phyloP scores from a whole-genome alignment of 2,888 invertebrate genomes.

The Keiferia lycopersicella region DNA sequence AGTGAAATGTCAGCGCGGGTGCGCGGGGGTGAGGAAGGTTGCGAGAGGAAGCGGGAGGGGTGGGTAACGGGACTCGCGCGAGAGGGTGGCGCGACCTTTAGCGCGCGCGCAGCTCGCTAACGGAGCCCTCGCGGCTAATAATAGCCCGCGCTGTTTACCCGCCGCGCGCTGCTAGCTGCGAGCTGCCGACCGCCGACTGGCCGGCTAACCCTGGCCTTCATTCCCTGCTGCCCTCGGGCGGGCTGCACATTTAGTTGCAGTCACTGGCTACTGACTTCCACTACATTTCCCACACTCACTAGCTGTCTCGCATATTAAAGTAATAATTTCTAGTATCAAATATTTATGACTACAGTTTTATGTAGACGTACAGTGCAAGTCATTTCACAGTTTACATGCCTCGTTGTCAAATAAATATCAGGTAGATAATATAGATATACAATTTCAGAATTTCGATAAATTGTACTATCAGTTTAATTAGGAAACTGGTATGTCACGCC shows the following conservation, averaged over 20 bases:
- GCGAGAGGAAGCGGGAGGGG: constrained; percentile 10
- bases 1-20: constrained; percentile 60
- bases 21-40: constrained; percentile 25
- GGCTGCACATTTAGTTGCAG: neutral
- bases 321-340: neutral
- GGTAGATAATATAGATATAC: no score
- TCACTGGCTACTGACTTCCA: neutral
- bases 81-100: constrained; percentile 28
- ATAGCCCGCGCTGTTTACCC: constrained; percentile 13
- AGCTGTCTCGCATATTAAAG: neutral
- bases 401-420: no score
- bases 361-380: no score
- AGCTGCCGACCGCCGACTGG: neutral
- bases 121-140: constrained; percentile 24
- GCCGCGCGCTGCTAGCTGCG: neutral
- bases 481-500: no score
- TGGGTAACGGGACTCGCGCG: constrained; percentile 46
- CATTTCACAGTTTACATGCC: no score
- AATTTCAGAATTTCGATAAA: no score
- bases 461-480: no score
- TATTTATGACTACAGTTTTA: no score
- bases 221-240: constrained; percentile 2
- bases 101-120: constrained; percentile 28
- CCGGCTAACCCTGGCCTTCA: constrained; percentile 23
- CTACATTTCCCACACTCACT: neutral